These are phyloP conservation scores for Eudasyphora cyanicolor DNA, from an alignment of 2,888 invertebrate species.

Conservation along the genomic window DNA sequence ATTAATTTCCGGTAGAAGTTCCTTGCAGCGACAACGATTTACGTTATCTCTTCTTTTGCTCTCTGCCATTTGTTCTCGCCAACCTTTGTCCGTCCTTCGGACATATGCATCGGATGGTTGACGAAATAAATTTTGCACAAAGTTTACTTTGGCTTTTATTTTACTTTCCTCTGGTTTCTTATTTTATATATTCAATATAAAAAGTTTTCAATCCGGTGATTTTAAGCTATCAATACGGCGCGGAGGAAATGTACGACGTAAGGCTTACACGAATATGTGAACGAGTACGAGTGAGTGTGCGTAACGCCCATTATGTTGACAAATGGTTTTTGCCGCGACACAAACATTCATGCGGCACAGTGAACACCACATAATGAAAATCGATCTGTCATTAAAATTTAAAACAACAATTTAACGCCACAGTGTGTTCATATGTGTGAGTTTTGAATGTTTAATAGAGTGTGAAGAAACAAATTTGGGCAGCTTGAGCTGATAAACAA, in stretches of 20 bases:
- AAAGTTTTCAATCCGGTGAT: slow-evolving; percentile 16
- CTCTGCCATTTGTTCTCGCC: slow-evolving; percentile 7
- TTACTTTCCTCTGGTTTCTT: background rate
- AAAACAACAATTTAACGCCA: slow-evolving; percentile 66
- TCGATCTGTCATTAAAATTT: slow-evolving; percentile 74
- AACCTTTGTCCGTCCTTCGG: background rate
- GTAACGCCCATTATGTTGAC: slow-evolving; percentile 68
- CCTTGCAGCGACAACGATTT: slow-evolving; percentile 47
- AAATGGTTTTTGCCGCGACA: slow-evolving; percentile 66
- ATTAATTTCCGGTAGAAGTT: slow-evolving; percentile 46
- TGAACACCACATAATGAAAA: slow-evolving; percentile 69
- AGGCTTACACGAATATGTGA: slow-evolving; percentile 18
- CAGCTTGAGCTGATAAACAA: no score
- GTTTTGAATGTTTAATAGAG: no score
- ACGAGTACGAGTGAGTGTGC: slow-evolving; percentile 44
- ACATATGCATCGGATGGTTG: no score
- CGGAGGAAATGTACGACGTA: no score
- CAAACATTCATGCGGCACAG: slow-evolving; percentile 47
- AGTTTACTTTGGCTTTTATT: no score
- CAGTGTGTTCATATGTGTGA: slow-evolving; percentile 45
- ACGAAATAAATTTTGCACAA: no score
- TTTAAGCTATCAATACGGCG: slow-evolving; percentile 37
- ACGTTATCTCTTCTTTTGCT: slow-evolving; percentile 8
- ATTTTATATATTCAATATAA: slow-evolving; percentile 30
- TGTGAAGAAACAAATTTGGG: no score